Evolutionary conservation across 2,888 invertebrate genomes (phyloP).

Genomic region (Sabatieria punctata): DNA sequence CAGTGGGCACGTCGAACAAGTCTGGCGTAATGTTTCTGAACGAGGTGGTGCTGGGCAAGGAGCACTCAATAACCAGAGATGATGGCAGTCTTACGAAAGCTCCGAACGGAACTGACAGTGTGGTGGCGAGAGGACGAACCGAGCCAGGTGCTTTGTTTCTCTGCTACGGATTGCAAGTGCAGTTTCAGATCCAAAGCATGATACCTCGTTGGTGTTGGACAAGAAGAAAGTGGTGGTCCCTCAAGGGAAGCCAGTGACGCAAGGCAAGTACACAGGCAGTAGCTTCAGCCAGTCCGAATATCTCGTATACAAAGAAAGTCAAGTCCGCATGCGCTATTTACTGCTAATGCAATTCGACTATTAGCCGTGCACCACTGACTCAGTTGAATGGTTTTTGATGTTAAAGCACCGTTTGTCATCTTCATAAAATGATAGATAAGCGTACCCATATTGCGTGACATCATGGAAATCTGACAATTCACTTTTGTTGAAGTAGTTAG

Average conservation of each 20-base stretch:
- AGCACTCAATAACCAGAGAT: slow-evolving; percentile 27
- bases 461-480: no score
- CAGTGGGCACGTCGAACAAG: slow-evolving; percentile 26
- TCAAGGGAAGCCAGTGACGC: slow-evolving; percentile 28
- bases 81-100: slow-evolving; percentile 28
- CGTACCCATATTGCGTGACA: no score
- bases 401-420: no score
- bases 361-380: no score
- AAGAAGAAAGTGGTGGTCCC: slow-evolving; percentile 31
- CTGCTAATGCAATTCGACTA: slow-evolving; percentile 17
- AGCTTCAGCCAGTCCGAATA: slow-evolving; percentile 34
- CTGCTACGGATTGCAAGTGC: not conserved
- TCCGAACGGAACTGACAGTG: slow-evolving; percentile 31
- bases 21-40: slow-evolving; percentile 38
- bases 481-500: no score
- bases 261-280: slow-evolving; percentile 14
- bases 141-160: slow-evolving; percentile 21
- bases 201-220: slow-evolving; percentile 26
- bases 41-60: slow-evolving; percentile 36
- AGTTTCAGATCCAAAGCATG: slow-evolving; percentile 28
- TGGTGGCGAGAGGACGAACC: slow-evolving; percentile 30
- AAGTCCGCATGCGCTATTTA: slow-evolving; percentile 32
- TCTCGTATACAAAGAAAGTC: slow-evolving; percentile 34
- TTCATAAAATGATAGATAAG: no score
- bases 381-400: no score